Percentiles rank a stretch among this genome's conserved stretches.
Conservation (phyloP, 2,888 invertebrate genomes). For the Mycogona germanica region DNA sequence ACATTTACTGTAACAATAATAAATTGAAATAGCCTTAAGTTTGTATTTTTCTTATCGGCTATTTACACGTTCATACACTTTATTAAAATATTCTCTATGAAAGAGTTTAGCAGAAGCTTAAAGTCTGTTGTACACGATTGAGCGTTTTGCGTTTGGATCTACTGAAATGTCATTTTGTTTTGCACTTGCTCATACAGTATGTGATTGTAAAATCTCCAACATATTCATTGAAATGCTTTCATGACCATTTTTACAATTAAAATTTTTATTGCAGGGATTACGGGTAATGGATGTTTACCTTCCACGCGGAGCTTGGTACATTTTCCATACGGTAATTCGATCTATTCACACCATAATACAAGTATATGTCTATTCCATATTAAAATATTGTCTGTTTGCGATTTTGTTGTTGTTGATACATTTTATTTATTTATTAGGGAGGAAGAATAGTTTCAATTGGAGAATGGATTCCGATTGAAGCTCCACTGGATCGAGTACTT, state of each 20-base stretch:
- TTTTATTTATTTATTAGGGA: constrained; percentile 12
- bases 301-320: constrained; percentile 24
- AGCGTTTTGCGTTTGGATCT: too few species aligned
- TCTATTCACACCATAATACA: background rate
- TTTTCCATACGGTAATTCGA: constrained; percentile 23
- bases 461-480: constrained; percentile 10
- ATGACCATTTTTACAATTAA: background rate
- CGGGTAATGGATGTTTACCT: constrained; percentile 21
- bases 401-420: background rate
- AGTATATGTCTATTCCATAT: too few species aligned
- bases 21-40: too few species aligned
- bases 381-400: too few species aligned
- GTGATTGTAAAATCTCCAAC: background rate
- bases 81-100: too few species aligned
- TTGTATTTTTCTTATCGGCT: too few species aligned
- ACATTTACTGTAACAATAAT: too few species aligned
- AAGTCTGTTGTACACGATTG: too few species aligned
- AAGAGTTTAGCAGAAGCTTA: too few species aligned
- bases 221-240: background rate
- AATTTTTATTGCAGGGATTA: constrained; percentile 5
- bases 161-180: too few species aligned
- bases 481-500: constrained; percentile 15
- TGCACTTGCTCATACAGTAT: too few species aligned
- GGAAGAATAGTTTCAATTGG: constrained; percentile 5
- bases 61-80: too few species aligned